Evolutionary conservation across 1,140 invertebrate genomes (phyloP).

Genomic region (Agraylea sexmaculata): DNA sequence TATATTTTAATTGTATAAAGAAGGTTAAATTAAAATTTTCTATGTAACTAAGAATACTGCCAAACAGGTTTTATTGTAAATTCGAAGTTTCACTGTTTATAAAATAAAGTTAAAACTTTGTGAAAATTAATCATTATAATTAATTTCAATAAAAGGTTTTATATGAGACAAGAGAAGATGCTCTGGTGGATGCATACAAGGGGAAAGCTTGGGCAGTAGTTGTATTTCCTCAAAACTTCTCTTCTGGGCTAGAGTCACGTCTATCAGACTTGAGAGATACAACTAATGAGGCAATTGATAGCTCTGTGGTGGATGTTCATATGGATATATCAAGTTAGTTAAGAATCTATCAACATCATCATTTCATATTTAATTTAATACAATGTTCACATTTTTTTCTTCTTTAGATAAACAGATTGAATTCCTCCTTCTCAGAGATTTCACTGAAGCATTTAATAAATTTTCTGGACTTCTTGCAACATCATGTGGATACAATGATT

Average conservation of each 20-base stretch:
- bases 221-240: conserved; percentile 74
- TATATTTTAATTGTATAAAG: too few species aligned
- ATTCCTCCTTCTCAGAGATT: conserved; percentile 60
- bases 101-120: too few species aligned
- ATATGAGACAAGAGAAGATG: conserved; percentile 41
- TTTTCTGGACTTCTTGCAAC: conserved; percentile 55
- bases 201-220: conserved; percentile 76
- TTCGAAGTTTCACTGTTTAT: too few species aligned
- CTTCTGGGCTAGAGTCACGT: conserved; percentile 56
- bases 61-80: too few species aligned
- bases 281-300: conserved; percentile 54
- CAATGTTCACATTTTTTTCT: conserved; percentile 12
- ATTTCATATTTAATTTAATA: conserved; percentile 7
- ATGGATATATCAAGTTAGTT: conserved; percentile 85
- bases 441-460: conserved; percentile 60
- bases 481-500: conserved; percentile 58
- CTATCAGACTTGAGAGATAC: conserved; percentile 55
- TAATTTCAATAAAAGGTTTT: too few species aligned
- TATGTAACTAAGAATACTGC: too few species aligned
- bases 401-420: conserved; percentile 83
- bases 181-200: conserved; percentile 53
- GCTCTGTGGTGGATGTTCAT: conserved; percentile 63
- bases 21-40: too few species aligned
- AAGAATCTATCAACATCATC: conserved; percentile 1
- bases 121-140: too few species aligned